Conservation (phyloP, 2,888 invertebrate species). For the Oscheius myriophilus region DNA sequence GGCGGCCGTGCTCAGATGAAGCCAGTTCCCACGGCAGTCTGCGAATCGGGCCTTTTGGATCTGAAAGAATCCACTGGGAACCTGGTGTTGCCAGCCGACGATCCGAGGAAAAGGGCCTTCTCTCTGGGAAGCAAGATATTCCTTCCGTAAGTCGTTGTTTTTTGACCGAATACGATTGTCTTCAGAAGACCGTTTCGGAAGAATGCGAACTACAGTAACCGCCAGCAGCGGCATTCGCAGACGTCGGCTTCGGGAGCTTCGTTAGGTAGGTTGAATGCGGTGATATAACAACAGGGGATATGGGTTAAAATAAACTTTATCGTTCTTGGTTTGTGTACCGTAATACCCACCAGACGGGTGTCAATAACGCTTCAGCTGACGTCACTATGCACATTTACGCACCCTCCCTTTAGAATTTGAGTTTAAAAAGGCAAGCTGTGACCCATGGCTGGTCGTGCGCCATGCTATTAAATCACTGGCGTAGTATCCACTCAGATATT, state of each 20-base stretch:
- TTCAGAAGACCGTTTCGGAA: slow-evolving; percentile 28
- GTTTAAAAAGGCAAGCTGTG: no score
- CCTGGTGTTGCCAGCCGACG: slow-evolving; percentile 45
- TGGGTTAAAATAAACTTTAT: no score
- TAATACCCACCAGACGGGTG: no score
- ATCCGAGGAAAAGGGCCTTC: slow-evolving; percentile 58
- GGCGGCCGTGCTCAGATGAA: slow-evolving; percentile 35
- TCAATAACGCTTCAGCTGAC: no score
- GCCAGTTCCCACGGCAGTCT: slow-evolving; percentile 15
- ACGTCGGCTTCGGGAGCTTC: slow-evolving; percentile 30
- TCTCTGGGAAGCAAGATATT: slow-evolving; percentile 57
- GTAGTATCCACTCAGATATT: no score
- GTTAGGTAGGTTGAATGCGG: neutral
- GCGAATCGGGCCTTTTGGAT: slow-evolving; percentile 5
- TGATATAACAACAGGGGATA: no score
- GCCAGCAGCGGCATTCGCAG: slow-evolving; percentile 29
- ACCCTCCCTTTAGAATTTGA: no score
- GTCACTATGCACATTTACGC: no score
- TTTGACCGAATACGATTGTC: neutral
- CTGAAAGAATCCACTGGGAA: slow-evolving; percentile 15
- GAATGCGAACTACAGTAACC: slow-evolving; percentile 10
- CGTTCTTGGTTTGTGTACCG: no score
- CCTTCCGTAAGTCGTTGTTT: slow-evolving; percentile 18
- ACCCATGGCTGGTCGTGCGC: no score
- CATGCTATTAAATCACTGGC: no score